Base-by-base conservation (phyloP, 2,888 invertebrate species). In the Frankliniella fusca region DNA sequence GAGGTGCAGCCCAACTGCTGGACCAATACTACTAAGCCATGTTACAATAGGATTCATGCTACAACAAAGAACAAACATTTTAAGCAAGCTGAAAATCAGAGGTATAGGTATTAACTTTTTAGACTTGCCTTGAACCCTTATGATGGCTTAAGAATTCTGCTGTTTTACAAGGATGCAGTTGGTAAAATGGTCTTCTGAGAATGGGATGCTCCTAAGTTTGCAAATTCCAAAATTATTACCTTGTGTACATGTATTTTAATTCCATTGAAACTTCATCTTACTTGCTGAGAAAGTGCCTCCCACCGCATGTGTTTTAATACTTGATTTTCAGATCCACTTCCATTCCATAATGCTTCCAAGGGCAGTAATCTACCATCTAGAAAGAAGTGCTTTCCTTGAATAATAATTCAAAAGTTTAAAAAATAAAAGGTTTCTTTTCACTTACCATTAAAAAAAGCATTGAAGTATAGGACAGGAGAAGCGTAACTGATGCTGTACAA, bases 251-350 rank as follows among this genome's bases (percentile, higher is more conserved):
- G 38, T 5, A 38, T 38, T 38, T 38, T 38, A 0, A 23, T n/a
- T 38, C 38, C 8, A 54, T 5, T 54, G 54, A 54, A 12, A 54
- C 54, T 61, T 61, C 18, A 38, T 38, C 38, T 38, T 27, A 76
- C 70, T 27, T 76, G 23, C 27, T 76, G 70, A 11, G 70, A 76
- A 23, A 76, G 70, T 23, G 70, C 70, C 10, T 76, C 70, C 70
- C 70, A 76, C 80, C 81, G 82, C 86, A 86, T n/a, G 85, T 85
- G 10, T 86, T 82, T 20, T 83, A 82, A 80, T 80, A 83, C 84
- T 92, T 91, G 20, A 89, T 88, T 1, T 93, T 94, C 87, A 93
- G 94, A 85, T 92, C 91, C 0, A 92, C 89, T 86, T 92, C 80
- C 48, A 1, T 38, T 27, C 84, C 85, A 84, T 8, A 85, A 65